Conservation (phyloP, 2,888 invertebrate genomes). For the Dryococelus australis region DNA sequence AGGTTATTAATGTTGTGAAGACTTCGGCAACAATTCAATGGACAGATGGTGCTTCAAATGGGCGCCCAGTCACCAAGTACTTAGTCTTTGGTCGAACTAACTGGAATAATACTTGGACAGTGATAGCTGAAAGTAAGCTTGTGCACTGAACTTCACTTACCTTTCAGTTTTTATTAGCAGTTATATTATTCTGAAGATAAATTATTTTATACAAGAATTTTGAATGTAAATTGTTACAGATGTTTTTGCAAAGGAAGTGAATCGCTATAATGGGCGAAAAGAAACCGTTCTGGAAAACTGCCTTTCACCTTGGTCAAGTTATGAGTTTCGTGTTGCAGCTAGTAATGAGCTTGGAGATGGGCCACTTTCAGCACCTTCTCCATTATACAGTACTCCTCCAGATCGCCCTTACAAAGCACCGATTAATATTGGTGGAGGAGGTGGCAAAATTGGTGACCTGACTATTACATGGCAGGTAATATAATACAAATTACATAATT, state of each 20-base stretch:
- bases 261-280: slow-evolving; percentile 80
- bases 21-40: slow-evolving; percentile 81
- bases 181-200: neutral
- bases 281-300: slow-evolving; percentile 73
- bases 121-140: slow-evolving; percentile 66
- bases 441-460: slow-evolving; percentile 94
- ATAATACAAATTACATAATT: neutral
- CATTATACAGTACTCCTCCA: slow-evolving; percentile 83
- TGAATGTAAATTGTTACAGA: neutral
- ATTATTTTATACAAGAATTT: neutral
- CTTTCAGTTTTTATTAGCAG: neutral
- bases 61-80: slow-evolving; percentile 79
- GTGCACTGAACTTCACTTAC: neutral
- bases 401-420: slow-evolving; percentile 83
- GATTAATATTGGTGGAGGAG: slow-evolving; percentile 86
- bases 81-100: slow-evolving; percentile 84
- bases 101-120: slow-evolving; percentile 84
- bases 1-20: slow-evolving; percentile 78
- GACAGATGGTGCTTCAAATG: slow-evolving; percentile 91
- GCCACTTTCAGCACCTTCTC: slow-evolving; percentile 81
- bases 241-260: slow-evolving; percentile 69
- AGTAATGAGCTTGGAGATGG: slow-evolving; percentile 86
- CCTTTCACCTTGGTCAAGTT: slow-evolving; percentile 87
- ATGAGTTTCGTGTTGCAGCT: slow-evolving; percentile 90
- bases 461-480: slow-evolving; percentile 83